phyloP scores from a whole-genome alignment of 2,113 vertebrate genomes.

The Mesocricetus auratus region DNA sequence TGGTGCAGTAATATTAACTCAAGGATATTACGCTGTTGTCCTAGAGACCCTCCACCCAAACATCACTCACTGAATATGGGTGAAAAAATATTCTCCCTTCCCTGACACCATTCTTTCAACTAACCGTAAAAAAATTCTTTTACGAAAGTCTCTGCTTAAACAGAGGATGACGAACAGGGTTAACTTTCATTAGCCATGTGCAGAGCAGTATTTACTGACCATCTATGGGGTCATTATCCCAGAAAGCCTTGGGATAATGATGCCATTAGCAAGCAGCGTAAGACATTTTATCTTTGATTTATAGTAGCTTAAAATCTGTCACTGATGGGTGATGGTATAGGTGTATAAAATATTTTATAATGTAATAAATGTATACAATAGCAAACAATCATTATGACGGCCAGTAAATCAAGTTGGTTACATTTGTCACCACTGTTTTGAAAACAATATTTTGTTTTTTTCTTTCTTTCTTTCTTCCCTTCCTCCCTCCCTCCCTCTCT shows the following conservation, averaged over 20 bases:
- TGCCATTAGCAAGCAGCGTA: not conserved
- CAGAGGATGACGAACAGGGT: not conserved
- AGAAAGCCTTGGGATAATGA: fast-evolving
- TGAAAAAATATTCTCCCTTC: not conserved
- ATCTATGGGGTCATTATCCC: not conserved
- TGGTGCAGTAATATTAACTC: not conserved
- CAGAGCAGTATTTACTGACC: not conserved
- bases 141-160: not conserved
- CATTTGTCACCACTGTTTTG: not conserved
- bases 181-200: not conserved
- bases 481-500: too few species aligned
- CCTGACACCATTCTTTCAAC: not conserved
- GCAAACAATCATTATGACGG: not conserved
- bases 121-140: not conserved
- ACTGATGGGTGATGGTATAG: not conserved
- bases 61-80: not conserved
- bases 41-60: not conserved
- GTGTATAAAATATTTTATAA: not conserved
- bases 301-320: not conserved
- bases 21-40: fast-evolving
- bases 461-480: too few species aligned
- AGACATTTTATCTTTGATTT: not conserved
- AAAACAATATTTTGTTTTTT: not conserved
- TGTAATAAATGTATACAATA: not conserved
- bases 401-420: not conserved